These are phyloP conservation scores for Aphodius granarius DNA, from an alignment of 2,888 invertebrate genomes.

Conservation along the genomic window DNA sequence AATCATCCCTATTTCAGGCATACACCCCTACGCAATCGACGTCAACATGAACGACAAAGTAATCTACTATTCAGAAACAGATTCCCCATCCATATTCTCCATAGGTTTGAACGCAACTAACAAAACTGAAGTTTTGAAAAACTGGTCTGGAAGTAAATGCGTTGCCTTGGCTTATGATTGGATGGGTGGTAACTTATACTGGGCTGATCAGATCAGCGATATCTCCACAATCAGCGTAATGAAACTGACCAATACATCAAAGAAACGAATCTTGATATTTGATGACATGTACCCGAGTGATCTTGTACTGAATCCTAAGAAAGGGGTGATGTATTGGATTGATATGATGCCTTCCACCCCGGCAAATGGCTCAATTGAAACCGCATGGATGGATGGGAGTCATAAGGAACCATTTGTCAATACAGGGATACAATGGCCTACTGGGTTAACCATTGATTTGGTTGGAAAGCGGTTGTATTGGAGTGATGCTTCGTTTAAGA, in stretches of 20 bases:
- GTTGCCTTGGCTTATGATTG: constrained; percentile 84
- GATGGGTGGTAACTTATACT: constrained; percentile 80
- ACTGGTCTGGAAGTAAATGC: constrained; percentile 61
- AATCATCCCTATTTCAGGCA: constrained; percentile 70
- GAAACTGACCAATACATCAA: constrained; percentile 60
- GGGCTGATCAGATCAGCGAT: constrained; percentile 69
- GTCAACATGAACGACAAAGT: constrained; percentile 63
- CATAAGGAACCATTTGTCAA: constrained; percentile 60
- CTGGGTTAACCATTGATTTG: constrained; percentile 71
- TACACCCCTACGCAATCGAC: constrained; percentile 70
- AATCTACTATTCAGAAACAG: constrained; percentile 59
- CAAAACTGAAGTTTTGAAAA: constrained; percentile 49
- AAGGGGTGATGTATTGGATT: constrained; percentile 78
- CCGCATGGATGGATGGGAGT: constrained; percentile 75
- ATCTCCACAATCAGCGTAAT: constrained; percentile 70
- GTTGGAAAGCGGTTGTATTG: constrained; percentile 63
- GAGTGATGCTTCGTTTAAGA: constrained; percentile 72
- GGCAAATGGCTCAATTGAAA: constrained; percentile 63
- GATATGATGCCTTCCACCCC: constrained; percentile 63
- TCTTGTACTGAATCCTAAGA: constrained; percentile 67
- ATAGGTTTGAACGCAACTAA: constrained; percentile 46
- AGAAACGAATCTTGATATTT: constrained; percentile 60
- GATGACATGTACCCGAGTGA: constrained; percentile 60
- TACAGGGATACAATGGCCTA: constrained; percentile 69
- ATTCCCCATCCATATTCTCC: constrained; percentile 32